Conservation (phyloP, 2,797 vertebrate genomes). For the Malurus leucopterus region DNA sequence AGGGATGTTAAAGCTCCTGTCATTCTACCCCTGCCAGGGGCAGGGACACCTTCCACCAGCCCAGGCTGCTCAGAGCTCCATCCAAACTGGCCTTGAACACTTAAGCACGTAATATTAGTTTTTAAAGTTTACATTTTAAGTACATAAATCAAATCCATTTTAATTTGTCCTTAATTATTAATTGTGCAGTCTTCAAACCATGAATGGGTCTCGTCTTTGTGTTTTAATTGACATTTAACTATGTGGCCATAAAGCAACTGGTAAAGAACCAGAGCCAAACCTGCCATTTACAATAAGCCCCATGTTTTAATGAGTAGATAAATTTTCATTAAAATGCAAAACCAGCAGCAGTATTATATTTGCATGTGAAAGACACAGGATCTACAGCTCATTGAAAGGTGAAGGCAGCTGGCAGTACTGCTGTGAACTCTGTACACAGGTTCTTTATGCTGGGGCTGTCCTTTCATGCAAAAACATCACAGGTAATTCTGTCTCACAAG, state of each 20-base stretch:
- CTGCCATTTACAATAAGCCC: background rate
- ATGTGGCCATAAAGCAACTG: background rate
- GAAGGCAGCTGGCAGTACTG: background rate
- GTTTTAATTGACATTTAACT: conserved; percentile 13
- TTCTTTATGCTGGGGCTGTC: background rate
- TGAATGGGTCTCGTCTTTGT: background rate
- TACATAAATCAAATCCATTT: background rate
- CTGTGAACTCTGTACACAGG: background rate
- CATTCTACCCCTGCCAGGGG: background rate
- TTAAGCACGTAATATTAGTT: background rate
- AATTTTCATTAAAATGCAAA: conserved; percentile 15
- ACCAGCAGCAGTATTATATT: conserved; percentile 18
- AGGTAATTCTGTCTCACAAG: background rate
- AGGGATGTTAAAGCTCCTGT: background rate
- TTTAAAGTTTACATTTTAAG: conserved; percentile 13
- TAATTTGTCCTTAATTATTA: background rate
- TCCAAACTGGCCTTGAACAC: background rate
- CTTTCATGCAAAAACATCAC: background rate
- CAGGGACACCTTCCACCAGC: background rate
- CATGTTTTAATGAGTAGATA: background rate
- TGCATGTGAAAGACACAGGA: background rate
- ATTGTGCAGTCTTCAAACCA: background rate
- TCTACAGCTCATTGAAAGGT: background rate
- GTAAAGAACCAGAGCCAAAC: background rate
- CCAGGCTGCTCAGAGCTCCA: background rate